Percentiles rank a stretch among this genome's conserved stretches.
These are phyloP conservation scores for Gambusia yucatana DNA, from an alignment of 2,797 vertebrate genomes.

Conservation along the genomic window DNA sequence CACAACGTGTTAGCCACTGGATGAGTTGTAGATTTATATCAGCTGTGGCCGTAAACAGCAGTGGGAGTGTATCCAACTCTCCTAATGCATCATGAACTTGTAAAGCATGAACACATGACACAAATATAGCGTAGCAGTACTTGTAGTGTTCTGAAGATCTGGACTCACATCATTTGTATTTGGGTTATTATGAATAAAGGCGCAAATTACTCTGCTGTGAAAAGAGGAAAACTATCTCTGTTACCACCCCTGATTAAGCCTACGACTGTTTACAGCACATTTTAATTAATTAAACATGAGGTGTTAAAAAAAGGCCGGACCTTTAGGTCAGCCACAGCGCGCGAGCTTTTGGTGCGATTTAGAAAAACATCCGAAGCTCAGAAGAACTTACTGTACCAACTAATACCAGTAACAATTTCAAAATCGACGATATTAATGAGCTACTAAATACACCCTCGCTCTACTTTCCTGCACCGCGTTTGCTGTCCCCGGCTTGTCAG, in stretches of 20 bases:
- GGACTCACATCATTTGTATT: neutral
- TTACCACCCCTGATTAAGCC: neutral
- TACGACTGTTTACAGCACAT: neutral
- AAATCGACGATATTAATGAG: conserved; percentile 38
- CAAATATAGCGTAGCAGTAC: neutral
- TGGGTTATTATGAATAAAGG: neutral
- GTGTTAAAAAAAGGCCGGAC: neutral
- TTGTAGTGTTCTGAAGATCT: too few species aligned
- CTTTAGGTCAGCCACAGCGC: neutral
- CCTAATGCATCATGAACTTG: neutral
- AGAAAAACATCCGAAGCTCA: neutral
- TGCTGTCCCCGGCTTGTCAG: conserved; percentile 62
- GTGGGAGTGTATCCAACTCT: neutral
- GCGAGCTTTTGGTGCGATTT: too few species aligned
- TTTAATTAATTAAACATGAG: conserved; percentile 3
- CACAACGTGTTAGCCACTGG: neutral
- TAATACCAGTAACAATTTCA: conserved; percentile 40
- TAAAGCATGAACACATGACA: neutral
- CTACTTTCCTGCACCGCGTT: conserved; percentile 39
- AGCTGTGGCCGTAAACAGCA: neutral
- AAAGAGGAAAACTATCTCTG: neutral
- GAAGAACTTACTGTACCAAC: neutral
- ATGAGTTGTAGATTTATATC: neutral
- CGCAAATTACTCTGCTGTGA: neutral
- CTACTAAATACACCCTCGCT: conserved; percentile 30